A percentile compares a stretch with the other conserved stretches of the same genome.
phyloP scores from a whole-genome alignment of 2,797 vertebrate genomes.

The Artibeus lituratus region DNA sequence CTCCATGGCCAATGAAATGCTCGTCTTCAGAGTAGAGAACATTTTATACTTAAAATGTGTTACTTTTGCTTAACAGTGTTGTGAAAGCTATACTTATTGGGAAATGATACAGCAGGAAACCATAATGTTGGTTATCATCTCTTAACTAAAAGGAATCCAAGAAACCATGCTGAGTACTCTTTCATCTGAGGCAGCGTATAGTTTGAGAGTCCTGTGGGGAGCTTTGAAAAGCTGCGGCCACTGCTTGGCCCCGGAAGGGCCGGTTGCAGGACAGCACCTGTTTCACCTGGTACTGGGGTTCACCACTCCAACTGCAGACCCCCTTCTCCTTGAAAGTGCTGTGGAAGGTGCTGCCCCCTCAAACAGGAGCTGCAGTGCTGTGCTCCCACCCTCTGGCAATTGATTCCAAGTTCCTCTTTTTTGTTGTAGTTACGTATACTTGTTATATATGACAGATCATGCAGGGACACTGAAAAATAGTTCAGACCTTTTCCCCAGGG shows the following conservation, averaged over 20 bases:
- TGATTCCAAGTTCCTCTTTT: neutral
- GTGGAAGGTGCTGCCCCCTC: neutral
- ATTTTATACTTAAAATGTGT: slow-evolving; percentile 10
- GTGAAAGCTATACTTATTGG: slow-evolving; percentile 5
- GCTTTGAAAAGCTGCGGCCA: neutral
- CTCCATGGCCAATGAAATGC: neutral
- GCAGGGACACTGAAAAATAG: slow-evolving; percentile 1
- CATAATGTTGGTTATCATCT: neutral
- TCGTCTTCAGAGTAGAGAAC: slow-evolving; percentile 8
- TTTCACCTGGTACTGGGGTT: neutral
- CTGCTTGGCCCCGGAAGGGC: neutral
- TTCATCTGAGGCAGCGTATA: neutral
- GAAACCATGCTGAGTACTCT: neutral
- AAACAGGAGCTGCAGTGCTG: neutral
- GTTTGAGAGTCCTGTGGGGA: neutral
- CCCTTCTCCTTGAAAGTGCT: neutral
- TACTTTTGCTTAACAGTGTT: neutral
- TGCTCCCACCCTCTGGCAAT: neutral
- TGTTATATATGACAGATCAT: neutral
- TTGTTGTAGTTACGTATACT: neutral
- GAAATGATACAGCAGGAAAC: neutral
- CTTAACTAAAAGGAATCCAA: neutral
- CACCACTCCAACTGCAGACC: neutral
- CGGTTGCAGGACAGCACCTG: neutral
- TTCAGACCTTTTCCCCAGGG: neutral